Conservation (phyloP, 1,140 invertebrate species). For the Ips nitidus region DNA sequence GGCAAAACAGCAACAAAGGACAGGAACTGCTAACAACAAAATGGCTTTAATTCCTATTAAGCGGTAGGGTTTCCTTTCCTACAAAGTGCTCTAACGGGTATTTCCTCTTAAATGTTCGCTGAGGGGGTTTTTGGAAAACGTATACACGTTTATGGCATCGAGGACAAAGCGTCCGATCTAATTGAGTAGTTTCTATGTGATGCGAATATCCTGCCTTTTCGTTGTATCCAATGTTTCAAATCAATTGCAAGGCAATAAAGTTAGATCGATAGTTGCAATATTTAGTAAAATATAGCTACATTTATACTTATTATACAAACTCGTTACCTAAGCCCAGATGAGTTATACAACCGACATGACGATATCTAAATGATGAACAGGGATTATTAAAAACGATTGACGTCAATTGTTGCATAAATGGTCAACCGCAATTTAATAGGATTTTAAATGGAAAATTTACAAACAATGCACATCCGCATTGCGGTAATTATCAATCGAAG, state of each 20-base stretch:
- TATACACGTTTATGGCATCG: conserved; percentile 1
- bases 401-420: neutral
- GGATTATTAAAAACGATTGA: conserved; percentile 2
- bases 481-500: neutral
- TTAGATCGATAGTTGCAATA: neutral
- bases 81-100: conserved; percentile 5
- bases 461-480: conserved; percentile 6
- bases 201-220: no score
- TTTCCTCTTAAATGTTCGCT: conserved; percentile 5
- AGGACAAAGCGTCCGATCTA: neutral
- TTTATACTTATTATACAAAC: neutral
- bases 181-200: no score
- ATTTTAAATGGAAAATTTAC: neutral
- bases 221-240: neutral
- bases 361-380: neutral
- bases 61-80: conserved; percentile 23
- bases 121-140: neutral
- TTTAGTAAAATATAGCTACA: neutral
- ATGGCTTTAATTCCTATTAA: conserved; percentile 25
- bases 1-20: conserved; percentile 1
- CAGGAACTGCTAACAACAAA: conserved; percentile 6
- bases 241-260: neutral
- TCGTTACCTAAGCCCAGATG: neutral
- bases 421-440: neutral
- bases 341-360: neutral